Conservation (phyloP, 2,797 vertebrate genomes). For the Chrosomus eos region DNA sequence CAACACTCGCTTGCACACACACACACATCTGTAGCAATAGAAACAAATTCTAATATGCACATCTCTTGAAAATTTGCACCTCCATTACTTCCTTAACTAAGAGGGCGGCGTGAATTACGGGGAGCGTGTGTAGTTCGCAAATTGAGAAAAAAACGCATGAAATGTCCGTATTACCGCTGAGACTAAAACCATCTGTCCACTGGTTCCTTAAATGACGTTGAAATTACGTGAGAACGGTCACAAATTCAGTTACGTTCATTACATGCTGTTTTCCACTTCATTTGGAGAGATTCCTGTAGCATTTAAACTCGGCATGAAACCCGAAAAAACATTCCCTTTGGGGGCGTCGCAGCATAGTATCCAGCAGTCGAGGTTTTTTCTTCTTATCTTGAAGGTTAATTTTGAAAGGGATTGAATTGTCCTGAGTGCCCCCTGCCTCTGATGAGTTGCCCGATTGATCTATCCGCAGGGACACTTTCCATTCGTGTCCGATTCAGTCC, state of each 20-base stretch:
- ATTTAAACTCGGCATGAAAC: constrained; percentile 18
- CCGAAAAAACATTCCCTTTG: constrained; percentile 8
- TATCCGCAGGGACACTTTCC: constrained; percentile 65
- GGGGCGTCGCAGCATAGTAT: not conserved
- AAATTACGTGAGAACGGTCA: not conserved
- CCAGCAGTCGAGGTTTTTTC: constrained; percentile 44
- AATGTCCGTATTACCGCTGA: constrained; percentile 1
- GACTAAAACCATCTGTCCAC: constrained; percentile 35
- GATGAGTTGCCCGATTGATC: constrained; percentile 75
- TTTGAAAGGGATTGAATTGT: constrained; percentile 68
- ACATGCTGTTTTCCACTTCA: not conserved
- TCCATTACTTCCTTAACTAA: constrained; percentile 40
- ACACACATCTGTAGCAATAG: not conserved
- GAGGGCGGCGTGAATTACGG: not conserved
- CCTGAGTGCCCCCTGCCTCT: constrained; percentile 61
- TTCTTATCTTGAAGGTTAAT: constrained; percentile 71
- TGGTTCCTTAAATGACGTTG: constrained; percentile 13
- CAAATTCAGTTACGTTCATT: constrained; percentile 19
- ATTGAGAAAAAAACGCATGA: constrained; percentile 36
- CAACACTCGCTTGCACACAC: not conserved
- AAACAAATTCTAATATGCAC: constrained; percentile 18
- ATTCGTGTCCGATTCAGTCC: constrained; percentile 12
- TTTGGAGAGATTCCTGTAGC: constrained; percentile 9
- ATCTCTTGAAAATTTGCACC: constrained; percentile 1
- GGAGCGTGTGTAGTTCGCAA: not conserved